A percentile compares a stretch with the other conserved stretches of the same genome.
phyloP scores from a whole-genome alignment of 2,113 vertebrate species.

The Pachycephala philippinensis region DNA sequence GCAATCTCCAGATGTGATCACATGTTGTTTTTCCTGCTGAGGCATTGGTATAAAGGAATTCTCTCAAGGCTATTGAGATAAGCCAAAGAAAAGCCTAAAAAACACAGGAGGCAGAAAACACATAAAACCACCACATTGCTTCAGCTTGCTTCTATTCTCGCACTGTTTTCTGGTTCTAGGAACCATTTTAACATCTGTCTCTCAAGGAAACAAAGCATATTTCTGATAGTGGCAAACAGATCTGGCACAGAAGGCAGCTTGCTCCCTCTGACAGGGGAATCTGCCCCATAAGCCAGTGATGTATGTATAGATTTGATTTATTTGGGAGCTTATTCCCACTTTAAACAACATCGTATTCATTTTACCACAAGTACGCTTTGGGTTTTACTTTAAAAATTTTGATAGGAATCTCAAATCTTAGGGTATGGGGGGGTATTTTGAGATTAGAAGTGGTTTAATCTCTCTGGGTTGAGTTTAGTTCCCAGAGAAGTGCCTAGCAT shows the following conservation, averaged over 20 bases:
- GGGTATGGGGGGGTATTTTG: not conserved
- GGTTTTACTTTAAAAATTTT: not conserved
- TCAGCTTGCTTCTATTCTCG: not conserved
- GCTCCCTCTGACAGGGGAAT: not conserved
- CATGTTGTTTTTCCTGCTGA: not conserved
- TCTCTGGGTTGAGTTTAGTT: not conserved
- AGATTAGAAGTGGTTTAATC: not conserved
- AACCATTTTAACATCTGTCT: constrained; percentile 21
- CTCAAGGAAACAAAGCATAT: not conserved
- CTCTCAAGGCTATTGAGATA: not conserved
- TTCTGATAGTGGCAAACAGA: not conserved
- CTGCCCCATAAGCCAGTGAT: not conserved
- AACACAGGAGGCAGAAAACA: not conserved
- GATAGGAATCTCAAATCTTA: not conserved
- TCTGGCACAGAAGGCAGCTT: not conserved
- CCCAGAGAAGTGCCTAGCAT: not conserved
- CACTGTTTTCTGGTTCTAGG: not conserved
- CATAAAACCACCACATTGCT: not conserved
- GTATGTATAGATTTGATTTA: not conserved
- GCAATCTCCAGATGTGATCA: not conserved
- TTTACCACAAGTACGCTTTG: not conserved
- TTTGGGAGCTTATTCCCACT: not conserved
- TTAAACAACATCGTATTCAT: not conserved
- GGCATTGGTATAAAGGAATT: not conserved
- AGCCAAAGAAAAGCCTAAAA: not conserved